Evolutionary conservation across 2,797 vertebrate genomes (phyloP), one percentile per base, ranked within the genome.

Genomic region (Carduelis carduelis): DNA sequence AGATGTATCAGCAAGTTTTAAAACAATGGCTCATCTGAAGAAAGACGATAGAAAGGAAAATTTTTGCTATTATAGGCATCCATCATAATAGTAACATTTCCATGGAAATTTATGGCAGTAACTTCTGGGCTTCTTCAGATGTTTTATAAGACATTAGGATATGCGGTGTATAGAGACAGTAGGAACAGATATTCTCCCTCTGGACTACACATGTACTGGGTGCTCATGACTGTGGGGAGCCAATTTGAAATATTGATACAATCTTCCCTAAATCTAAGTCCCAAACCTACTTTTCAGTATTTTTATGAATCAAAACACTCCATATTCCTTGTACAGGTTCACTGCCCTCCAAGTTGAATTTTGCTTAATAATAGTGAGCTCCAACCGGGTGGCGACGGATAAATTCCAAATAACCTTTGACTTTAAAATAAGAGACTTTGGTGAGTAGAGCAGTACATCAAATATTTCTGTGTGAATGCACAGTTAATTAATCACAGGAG

Each of bases 381-480:
- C 17, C 49, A 85, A 27, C 19, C 60, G 76, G 11, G 16, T 60
- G 43, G 15, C 6, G 0, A 68, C 0, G 0, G 37, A 69, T 68
- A 91, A 91, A 92, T 91, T 81, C 64, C 61, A 78, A 87, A 90
- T 92, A 92, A 86, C 19, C 14, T 92, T 86, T 92, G 69, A 49
- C 61, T 86, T 35, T 72, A 56, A 12, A 92, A 72, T 91, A 80
- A 78, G 90, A 90, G 65, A 76, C 37, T 88, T 81, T 39, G 20
- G 41, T 90, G 61, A 81, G 50, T 72, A 49, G 30, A 89, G 21
- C 43, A 87, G 72, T 78, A 81, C 50, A 30, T 95, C 76, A 91
- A 83, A 96, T 83, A 89, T 91, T 94, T 92, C 76, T 80, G 17
- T 85, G 72, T 44, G 81, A 89, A 71, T 61, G n/a, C 83, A 75